Evolutionary conservation across 2,797 vertebrate species (phyloP), one percentile per base, ranked within the genome.

Genomic region (Centroberyx gerrardi): DNA sequence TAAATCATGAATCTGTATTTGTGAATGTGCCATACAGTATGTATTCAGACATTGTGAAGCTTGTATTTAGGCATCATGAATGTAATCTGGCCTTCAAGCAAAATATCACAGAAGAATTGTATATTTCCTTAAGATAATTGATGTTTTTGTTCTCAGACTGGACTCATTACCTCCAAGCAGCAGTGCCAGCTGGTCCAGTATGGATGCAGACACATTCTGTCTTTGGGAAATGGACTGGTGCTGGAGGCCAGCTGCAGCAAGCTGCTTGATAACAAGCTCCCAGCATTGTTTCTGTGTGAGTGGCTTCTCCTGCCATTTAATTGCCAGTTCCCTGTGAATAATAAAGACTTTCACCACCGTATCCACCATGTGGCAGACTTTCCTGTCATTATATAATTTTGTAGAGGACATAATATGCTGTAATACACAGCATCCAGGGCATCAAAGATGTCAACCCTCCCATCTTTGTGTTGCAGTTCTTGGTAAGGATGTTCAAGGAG

Each of bases 231-330:
- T 56, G 29, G 28, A 17, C 54, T 15, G 29, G 29, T 17, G 29
- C 54, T 56, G 5, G 15, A 61, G 36, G 10, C 48, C 29, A 63
- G 14, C n/a, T 17, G 54, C 58, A 38, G 38, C 8, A 12, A 27
- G 53, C 36, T 29, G 38, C 54, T 56, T 56, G 54, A 56, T 56
- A 56, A 56, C 54, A 56, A 56, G 54, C 54, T 33, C 40, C 40
- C 3, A 33, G 4, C 60, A 10, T 36, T 36, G 5, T 40, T 59
- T 10, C 14, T 56, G 40, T 29, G 12, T 38, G 5, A 51, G n/a
- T 59, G 14, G 14, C 36, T 65, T 28, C 52, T 48, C 18, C 27
- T 17, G 28, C 14, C 53, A 46, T 44, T 53, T 48, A 36, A 56
- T 56, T 56, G 54, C 54, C 28, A 56, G 14, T 17, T 56, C 15